Percentiles rank a stretch among this genome's conserved stretches.
Evolutionary conservation across 2,797 vertebrate species (phyloP).

Genomic region (Danio aesculapii): DNA sequence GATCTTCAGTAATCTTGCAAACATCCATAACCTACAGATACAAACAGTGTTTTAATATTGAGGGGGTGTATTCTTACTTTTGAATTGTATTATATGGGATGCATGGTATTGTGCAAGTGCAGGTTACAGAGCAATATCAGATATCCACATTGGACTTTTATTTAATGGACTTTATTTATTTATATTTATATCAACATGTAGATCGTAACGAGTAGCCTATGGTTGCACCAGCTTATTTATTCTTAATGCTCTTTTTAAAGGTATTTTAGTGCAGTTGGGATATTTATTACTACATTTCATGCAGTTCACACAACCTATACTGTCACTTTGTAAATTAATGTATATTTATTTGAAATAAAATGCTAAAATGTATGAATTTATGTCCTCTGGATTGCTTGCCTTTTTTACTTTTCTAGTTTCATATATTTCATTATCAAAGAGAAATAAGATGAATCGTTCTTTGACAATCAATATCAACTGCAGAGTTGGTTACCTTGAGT

Average conservation of each 20-base stretch:
- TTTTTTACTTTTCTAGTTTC: background rate
- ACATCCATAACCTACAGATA: slow-evolving; percentile 32
- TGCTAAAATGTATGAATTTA: slow-evolving; percentile 3
- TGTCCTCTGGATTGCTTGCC: background rate
- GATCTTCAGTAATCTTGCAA: slow-evolving; percentile 49
- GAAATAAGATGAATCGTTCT: too few species aligned
- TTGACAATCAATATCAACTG: background rate
- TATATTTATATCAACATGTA: background rate
- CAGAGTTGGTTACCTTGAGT: background rate
- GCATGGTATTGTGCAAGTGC: slow-evolving; percentile 32
- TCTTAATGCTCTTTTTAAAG: slow-evolving; percentile 24
- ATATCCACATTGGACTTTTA: background rate
- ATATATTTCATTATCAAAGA: background rate
- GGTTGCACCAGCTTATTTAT: slow-evolving; percentile 42
- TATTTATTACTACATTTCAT: slow-evolving; percentile 53
- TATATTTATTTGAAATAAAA: slow-evolving; percentile 60
- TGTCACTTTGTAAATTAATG: slow-evolving; percentile 52
- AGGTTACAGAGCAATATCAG: slow-evolving; percentile 56
- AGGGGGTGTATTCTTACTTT: background rate
- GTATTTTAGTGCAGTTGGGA: slow-evolving; percentile 16
- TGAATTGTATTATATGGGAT: background rate
- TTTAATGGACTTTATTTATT: slow-evolving; percentile 47
- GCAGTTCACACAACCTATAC: slow-evolving; percentile 21
- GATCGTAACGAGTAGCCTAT: background rate
- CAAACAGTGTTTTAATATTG: slow-evolving; percentile 10